Base-by-base conservation (phyloP, 1,140 invertebrate genomes). In the Vanessa tameamea region DNA sequence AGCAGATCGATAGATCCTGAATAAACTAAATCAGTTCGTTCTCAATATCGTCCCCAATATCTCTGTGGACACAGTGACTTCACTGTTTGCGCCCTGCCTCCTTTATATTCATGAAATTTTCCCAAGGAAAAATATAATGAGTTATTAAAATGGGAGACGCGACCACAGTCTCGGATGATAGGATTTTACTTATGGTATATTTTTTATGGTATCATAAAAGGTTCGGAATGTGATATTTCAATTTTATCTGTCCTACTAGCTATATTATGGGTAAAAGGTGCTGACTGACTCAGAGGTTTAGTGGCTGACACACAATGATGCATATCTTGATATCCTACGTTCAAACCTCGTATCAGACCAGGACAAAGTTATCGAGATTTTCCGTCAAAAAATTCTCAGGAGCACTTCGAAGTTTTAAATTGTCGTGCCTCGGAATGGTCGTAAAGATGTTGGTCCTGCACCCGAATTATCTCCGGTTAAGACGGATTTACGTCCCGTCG, bases 101-200 rank as follows among this genome's bases (percentile, higher is more conserved):
- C 70, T 81, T 78, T 77, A 77, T 81, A 81, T 81, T 81, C 79
- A 81, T 81, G 79, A 53, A 78, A 75, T 73, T 69, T 73, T 77
- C 50, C 67, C 63, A 61, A 55, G 63, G 53, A 47, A 55, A 37
- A 63, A 64, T 51, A 68, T 75, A 75, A 75, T 71, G 69, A 68
- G 57, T 37, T 66, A 43, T 26, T 71, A 51, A 55, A 64, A 64
- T 72, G 47, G 16, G 63, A 23, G 63, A 72, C 47, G 61, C 15
- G 37, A 43, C 9, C 23, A 16, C 13, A 23, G 23, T 65, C n/a
- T 37, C 57, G 57, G 57, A 4, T 61, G 57, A 61, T 61, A 61
- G 57, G 57, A 37, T 61, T 61, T 61, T 31, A 61, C 37, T 61
- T 61, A 61, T 61, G 31, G 31, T 31, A 31, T 61, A 61, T n/a